Evolutionary conservation across 2,797 vertebrate genomes (phyloP).

Genomic region (Squalus acanthias): DNA sequence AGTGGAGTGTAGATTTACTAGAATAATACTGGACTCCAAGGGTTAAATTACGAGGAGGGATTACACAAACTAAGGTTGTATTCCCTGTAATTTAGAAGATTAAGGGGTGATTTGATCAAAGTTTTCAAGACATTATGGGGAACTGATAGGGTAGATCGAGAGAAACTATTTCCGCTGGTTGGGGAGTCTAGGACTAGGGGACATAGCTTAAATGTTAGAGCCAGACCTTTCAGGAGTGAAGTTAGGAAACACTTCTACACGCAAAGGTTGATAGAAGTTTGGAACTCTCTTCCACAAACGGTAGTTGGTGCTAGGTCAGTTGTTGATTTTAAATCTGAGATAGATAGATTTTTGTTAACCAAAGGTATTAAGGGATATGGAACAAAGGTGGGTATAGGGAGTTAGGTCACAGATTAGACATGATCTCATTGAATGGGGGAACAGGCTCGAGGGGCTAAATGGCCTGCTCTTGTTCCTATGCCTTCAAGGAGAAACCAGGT

Average conservation of each 20-base stretch:
- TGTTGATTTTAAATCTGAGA: too few relatives aligned
- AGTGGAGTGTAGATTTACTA: background rate
- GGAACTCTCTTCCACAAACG: too few relatives aligned
- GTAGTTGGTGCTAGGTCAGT: too few relatives aligned
- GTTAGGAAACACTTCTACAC: background rate
- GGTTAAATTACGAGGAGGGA: background rate
- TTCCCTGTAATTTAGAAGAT: background rate
- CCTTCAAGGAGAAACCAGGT: background rate
- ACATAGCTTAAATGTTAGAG: background rate
- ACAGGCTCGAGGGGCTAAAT: background rate
- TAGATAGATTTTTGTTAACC: too few relatives aligned
- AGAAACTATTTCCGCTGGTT: background rate
- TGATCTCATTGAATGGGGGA: background rate
- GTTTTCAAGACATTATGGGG: background rate
- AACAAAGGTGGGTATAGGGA: background rate
- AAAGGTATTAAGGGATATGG: background rate
- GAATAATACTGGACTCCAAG: background rate
- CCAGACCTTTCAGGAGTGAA: background rate
- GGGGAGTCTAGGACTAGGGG: background rate
- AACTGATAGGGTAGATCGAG: background rate
- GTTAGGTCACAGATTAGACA: background rate
- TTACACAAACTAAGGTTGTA: background rate
- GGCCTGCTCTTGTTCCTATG: background rate
- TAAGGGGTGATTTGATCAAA: background rate
- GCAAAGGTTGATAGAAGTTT: too few relatives aligned